phyloP scores from a whole-genome alignment of 2,113 vertebrate species.

The Corythoichthys intestinalis region DNA sequence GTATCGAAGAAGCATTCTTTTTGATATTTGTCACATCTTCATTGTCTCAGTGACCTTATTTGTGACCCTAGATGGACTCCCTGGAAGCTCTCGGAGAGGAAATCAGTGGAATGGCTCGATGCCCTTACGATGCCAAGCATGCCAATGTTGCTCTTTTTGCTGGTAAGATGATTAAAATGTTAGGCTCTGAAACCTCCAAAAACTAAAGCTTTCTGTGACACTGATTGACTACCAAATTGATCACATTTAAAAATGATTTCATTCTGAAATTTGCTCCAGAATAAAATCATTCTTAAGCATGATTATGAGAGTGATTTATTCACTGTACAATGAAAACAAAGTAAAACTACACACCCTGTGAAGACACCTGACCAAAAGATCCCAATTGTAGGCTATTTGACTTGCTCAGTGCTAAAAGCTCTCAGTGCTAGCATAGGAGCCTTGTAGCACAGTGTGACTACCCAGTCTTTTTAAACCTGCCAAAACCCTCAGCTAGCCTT shows the following conservation, averaged over 20 bases:
- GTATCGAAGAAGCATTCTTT: slow-evolving; percentile 4
- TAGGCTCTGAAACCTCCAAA: neutral
- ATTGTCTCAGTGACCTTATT: slow-evolving; percentile 28
- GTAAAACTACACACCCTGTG: neutral
- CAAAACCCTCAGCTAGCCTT: no score
- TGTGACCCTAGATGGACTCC: slow-evolving; percentile 81
- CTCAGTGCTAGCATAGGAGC: no score
- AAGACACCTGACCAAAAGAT: neutral
- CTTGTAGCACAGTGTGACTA: no score
- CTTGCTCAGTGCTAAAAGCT: no score
- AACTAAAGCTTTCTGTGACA: neutral
- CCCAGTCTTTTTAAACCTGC: no score
- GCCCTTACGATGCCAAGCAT: slow-evolving; percentile 96
- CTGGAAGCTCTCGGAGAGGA: slow-evolving; percentile 90
- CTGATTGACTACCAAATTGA: neutral
- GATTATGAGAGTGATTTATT: no score
- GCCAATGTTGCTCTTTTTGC: slow-evolving; percentile 94
- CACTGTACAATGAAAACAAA: neutral
- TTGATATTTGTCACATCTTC: slow-evolving; percentile 27
- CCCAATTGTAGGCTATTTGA: no score
- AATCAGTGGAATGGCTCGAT: slow-evolving; percentile 97
- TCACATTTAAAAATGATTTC: neutral
- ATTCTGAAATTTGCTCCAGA: neutral
- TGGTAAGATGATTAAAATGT: slow-evolving; percentile 70
- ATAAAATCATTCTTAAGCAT: neutral